phyloP scores from a whole-genome alignment of 2,113 vertebrate genomes.

The Peromyscus californicus region DNA sequence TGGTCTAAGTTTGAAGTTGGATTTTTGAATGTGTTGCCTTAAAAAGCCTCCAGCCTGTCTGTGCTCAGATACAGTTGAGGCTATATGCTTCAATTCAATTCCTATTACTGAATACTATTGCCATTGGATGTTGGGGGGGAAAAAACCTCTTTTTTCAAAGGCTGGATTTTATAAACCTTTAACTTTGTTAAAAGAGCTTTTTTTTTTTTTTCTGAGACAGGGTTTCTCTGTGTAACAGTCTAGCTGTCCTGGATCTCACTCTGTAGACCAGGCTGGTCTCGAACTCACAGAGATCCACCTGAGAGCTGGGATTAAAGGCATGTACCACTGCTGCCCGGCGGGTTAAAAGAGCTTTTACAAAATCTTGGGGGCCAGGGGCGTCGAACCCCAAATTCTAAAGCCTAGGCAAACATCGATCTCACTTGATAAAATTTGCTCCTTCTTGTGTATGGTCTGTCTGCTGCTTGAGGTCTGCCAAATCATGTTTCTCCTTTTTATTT shows the following conservation, averaged over 20 bases:
- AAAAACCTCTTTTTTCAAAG: background rate
- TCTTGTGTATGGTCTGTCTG: background rate
- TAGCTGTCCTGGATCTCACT: too few relatives aligned
- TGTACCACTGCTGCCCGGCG: too few relatives aligned
- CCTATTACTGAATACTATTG: background rate
- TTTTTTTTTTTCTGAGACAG: too few relatives aligned
- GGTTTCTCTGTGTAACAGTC: too few relatives aligned
- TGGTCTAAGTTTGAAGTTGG: background rate
- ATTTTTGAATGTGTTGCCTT: slow-evolving; percentile 43
- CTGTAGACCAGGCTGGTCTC: too few relatives aligned
- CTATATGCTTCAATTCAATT: slow-evolving; percentile 15
- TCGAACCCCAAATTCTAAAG: slow-evolving; percentile 38
- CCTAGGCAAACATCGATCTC: slow-evolving; percentile 8
- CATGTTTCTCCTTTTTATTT: slow-evolving; percentile 53
- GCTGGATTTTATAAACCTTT: slow-evolving; percentile 32
- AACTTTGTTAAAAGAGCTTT: background rate
- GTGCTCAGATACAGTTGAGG: background rate
- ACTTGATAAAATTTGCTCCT: slow-evolving; percentile 1
- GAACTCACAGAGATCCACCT: too few relatives aligned
- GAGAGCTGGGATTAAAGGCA: too few relatives aligned
- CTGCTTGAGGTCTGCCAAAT: background rate
- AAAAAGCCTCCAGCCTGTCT: background rate
- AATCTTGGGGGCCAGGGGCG: background rate
- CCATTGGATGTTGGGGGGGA: background rate
- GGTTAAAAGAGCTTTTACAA: slow-evolving; percentile 16